Base-by-base conservation (phyloP, 53 echinoderm and acorn worm species). In the Antedon mediterranea region DNA sequence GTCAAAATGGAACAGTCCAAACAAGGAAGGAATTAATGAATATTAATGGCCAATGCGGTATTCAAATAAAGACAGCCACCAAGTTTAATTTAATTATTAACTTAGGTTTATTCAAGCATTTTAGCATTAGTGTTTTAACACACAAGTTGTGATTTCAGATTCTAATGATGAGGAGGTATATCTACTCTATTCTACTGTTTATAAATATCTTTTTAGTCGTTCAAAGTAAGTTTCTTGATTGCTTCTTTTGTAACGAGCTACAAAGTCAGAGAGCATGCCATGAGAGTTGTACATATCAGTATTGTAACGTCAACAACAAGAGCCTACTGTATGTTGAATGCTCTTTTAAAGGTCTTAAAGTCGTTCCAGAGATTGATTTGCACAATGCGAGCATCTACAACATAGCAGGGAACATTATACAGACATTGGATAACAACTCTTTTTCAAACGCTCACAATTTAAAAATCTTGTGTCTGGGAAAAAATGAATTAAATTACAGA, bases 271-370 rank as follows among this genome's bases (percentile, higher is more conserved):
- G n/a, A n/a, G n/a, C n/a, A n/a, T n/a, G n/a, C n/a, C 11, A 18
- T 57, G 57, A 2, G 3, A 23, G 23, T 23, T 57, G 57, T 57
- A 57, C 57, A 13, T 57, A 26, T 57, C 20, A 23, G 7, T 15
- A 8, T 0, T 85, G 85, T 73, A 72, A 77, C 14, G 81, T 93
- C 77, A 83, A 73, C 20, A 75, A 77, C 31, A 84, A 85, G 23
- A 57, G 23, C 9, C 7, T 18, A 26, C 20, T 57, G 2, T 79
- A 77, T 18, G 84, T 91, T 13, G 91, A 95, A 79, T 95, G 95
- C 85, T 83, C 89, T 71, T 78, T 85, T 75, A 79, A 75, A 30
- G 37, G 77, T 2, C 72, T 91, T 31, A 73, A 32, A 29, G 73
- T 26, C 15, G 83, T 95, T 18, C 95, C 95, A 14, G 23, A 57